These are phyloP conservation scores for Latrodectus elegans DNA, from an alignment of 2,888 invertebrate species.

Conservation along the genomic window DNA sequence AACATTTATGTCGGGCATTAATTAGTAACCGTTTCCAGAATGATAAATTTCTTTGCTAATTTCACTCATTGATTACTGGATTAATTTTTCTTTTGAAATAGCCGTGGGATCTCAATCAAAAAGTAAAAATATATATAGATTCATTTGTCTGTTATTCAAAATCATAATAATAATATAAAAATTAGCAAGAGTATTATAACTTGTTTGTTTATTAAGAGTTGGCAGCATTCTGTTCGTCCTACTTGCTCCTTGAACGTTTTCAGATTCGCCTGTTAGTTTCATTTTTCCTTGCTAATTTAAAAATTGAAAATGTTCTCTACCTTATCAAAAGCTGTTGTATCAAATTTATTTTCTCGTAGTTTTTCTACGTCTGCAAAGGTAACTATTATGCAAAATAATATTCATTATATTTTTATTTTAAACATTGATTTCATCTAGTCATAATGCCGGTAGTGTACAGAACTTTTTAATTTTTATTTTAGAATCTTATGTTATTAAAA, in stretches of 20 bases:
- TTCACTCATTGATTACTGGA: too few relatives aligned
- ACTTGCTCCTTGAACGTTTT: slow-evolving; percentile 45
- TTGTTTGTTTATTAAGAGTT: background rate
- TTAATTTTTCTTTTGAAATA: too few relatives aligned
- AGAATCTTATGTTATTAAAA: background rate
- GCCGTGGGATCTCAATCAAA: too few relatives aligned
- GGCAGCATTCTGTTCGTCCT: slow-evolving; percentile 45
- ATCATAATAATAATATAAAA: too few relatives aligned
- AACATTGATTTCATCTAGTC: background rate
- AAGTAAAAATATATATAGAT: too few relatives aligned
- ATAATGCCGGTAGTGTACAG: slow-evolving; percentile 7
- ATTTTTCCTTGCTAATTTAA: slow-evolving; percentile 2
- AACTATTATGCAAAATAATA: background rate
- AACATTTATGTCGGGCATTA: too few relatives aligned
- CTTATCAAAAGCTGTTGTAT: slow-evolving; percentile 33
- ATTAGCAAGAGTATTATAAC: too few relatives aligned
- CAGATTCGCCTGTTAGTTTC: background rate
- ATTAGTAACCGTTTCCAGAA: too few relatives aligned
- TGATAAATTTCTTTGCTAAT: too few relatives aligned
- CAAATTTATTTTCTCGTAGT: slow-evolving; percentile 14
- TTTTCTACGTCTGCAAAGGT: slow-evolving; percentile 49
- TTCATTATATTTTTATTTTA: background rate
- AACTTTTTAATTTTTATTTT: background rate
- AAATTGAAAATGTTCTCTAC: slow-evolving; percentile 47
- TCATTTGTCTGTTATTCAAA: too few relatives aligned